Percentiles rank a stretch among this genome's conserved stretches.
These are phyloP conservation scores for Mythimna vitellina DNA, from an alignment of 2,888 invertebrate genomes.

Conservation along the genomic window DNA sequence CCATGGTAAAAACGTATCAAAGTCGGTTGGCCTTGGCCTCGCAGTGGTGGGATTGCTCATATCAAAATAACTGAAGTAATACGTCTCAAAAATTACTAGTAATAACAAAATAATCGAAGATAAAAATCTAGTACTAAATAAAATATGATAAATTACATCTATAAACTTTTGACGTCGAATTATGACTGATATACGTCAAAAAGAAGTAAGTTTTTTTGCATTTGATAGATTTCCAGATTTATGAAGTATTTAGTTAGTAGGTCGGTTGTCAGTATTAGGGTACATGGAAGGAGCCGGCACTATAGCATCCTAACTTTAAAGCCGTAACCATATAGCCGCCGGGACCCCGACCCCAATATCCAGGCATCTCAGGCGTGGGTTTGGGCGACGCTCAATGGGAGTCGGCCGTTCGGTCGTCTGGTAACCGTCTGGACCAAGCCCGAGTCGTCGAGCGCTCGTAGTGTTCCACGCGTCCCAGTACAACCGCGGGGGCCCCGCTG, in stretches of 20 bases:
- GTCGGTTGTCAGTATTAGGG: too few species aligned
- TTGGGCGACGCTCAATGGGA: too few species aligned
- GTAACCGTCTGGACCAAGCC: too few species aligned
- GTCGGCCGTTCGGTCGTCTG: too few species aligned
- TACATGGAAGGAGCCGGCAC: background rate
- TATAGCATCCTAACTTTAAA: too few species aligned
- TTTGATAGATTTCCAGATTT: background rate
- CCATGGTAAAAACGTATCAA: background rate
- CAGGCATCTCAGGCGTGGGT: too few species aligned
- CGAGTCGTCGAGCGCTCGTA: too few species aligned
- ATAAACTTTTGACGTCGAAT: background rate
- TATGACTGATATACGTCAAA: background rate
- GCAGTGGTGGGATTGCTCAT: background rate
- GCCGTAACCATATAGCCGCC: too few species aligned
- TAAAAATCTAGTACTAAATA: background rate
- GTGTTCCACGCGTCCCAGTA: too few species aligned
- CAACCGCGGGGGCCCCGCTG: too few species aligned
- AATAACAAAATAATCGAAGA: background rate
- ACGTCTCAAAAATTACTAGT: background rate
- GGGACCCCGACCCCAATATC: too few species aligned
- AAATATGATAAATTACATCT: background rate
- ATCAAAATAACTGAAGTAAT: background rate
- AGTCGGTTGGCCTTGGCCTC: background rate
- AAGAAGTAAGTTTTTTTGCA: background rate
- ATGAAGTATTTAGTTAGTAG: background rate